These are phyloP conservation scores for Xanthorhoe spadicearia DNA, from an alignment of 2,888 invertebrate genomes.

Conservation along the genomic window DNA sequence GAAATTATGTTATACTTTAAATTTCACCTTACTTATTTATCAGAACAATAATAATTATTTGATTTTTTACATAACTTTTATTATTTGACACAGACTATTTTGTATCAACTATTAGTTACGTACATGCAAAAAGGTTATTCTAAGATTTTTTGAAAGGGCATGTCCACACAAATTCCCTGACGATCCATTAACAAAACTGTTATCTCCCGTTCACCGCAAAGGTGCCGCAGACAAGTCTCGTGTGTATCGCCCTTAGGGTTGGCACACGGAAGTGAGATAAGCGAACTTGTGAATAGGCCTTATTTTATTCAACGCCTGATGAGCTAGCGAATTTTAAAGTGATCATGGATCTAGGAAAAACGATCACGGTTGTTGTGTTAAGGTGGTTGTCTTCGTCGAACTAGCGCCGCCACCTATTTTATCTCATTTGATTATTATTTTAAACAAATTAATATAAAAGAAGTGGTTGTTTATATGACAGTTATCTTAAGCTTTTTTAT, in stretches of 20 bases:
- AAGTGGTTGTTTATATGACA: too few species aligned
- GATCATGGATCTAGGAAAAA: not conserved
- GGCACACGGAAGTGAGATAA: conserved; percentile 37
- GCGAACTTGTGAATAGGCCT: conserved; percentile 8
- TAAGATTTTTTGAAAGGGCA: conserved; percentile 4
- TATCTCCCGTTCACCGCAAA: conserved; percentile 55
- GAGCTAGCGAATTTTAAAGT: conserved; percentile 3
- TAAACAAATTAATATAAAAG: too few species aligned
- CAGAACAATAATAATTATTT: not conserved
- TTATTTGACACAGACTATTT: too few species aligned
- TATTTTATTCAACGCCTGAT: conserved; percentile 4
- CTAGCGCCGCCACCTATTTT: too few species aligned
- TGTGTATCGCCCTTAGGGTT: conserved; percentile 38
- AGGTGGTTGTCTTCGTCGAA: too few species aligned
- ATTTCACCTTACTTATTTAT: not conserved
- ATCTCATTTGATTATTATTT: not conserved
- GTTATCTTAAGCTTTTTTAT: too few species aligned
- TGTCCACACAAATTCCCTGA: conserved; percentile 45
- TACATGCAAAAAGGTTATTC: not conserved
- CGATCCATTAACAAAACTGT: conserved; percentile 54
- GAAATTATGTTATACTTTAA: too few species aligned
- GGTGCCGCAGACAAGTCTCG: conserved; percentile 49
- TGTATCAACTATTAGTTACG: too few species aligned
- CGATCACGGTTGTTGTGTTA: not conserved
- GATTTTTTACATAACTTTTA: too few species aligned